Evolutionary conservation across 2,888 invertebrate species (phyloP).

Genomic region (Cephus pygmeus): DNA sequence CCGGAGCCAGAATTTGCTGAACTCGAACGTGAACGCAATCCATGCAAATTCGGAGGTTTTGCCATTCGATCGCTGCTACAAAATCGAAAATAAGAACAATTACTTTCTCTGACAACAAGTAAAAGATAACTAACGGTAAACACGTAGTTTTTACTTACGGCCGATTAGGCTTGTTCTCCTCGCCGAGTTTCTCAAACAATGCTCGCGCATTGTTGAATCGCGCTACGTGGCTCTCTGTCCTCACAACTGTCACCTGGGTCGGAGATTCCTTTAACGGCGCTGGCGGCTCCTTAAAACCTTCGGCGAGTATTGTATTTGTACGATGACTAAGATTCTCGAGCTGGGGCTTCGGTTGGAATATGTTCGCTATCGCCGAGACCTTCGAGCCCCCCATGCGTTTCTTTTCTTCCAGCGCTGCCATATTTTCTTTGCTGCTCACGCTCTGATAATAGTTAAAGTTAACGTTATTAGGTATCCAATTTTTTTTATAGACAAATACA

Average conservation of each 20-base stretch:
- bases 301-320: conserved; percentile 53
- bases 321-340: conserved; percentile 57
- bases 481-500: neutral
- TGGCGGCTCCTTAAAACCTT: conserved; percentile 66
- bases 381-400: conserved; percentile 79
- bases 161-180: conserved; percentile 73
- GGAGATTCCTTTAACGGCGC: conserved; percentile 60
- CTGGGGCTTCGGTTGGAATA: conserved; percentile 77
- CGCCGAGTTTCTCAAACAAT: conserved; percentile 88
- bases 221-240: conserved; percentile 91
- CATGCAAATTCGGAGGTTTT: conserved; percentile 67
- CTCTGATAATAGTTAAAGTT: neutral
- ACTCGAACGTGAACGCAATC: conserved; percentile 73
- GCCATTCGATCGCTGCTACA: conserved; percentile 42
- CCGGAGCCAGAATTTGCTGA: conserved; percentile 75
- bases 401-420: conserved; percentile 77
- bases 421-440: conserved; percentile 29
- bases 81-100: conserved; percentile 3
- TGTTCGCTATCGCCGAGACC: conserved; percentile 91
- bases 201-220: conserved; percentile 92
- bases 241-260: conserved; percentile 78
- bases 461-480: neutral
- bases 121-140: neutral
- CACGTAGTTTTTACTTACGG: conserved; percentile 43
- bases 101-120: neutral